Base-by-base conservation (phyloP, 2,113 vertebrate genomes). In the Sprattus sprattus region DNA sequence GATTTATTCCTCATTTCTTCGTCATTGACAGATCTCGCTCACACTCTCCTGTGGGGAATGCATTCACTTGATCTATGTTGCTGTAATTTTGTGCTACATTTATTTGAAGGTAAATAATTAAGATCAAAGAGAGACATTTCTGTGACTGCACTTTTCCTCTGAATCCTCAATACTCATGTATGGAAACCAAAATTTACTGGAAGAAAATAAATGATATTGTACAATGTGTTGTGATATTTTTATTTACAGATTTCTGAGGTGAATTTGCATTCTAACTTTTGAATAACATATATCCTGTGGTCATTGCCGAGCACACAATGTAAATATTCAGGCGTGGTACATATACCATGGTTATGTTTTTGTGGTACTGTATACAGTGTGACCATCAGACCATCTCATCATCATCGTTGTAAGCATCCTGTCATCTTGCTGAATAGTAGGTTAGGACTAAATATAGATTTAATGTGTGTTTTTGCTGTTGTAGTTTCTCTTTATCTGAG, bases 181-280 rank as follows among this genome's bases (percentile, higher is more conserved):
- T 94, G 95, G 95, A 95, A 95, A 96, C 95, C 95, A 95, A 96
- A 95, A 95, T 94, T 85, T 93, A 95, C 95, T 95, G 95, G 95
- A 95, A 96, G 93, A 96, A 96, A 97, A 96, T 96, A 97, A 93
- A 95, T 94, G 88, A 95, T 94, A 93, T 96, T 96, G 95, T 95
- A 96, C 95, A 95, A 95, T 94, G 93, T 71, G 93, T 91, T 94
- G 94, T 96, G 28, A 45, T 18, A 64, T 47, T 9, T 49, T 85
- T 67, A 39, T 39, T 20, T 44, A 83, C 81, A 81, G 54, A 20
- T 54, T 80, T 85, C 7, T 57, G 10, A 78, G 11, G 0, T 16
- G 13, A 9, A 64, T 25, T 39, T 16, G 25, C 10, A 16, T 32
- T 13, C 3, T 8, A 67, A 28, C 9, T 28, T 32, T 15, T 22